Evolutionary conservation across 1,140 invertebrate species (phyloP).

Genomic region (Leptopilina clavipes): DNA sequence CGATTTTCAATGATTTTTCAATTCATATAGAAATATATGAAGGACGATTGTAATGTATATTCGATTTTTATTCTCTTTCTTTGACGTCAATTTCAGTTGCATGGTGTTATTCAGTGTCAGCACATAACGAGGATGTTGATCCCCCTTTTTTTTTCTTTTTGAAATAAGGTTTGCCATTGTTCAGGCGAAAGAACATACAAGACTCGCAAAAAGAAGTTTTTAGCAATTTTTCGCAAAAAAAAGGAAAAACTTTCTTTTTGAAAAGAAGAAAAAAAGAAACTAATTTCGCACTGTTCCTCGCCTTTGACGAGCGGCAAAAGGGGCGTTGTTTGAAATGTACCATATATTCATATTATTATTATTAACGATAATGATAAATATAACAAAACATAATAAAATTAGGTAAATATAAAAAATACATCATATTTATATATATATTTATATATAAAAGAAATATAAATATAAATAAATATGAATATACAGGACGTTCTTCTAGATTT

Average conservation of each 20-base stretch:
- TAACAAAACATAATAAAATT: conserved; percentile 74
- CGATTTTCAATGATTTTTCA: conserved; percentile 54
- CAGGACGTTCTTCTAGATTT: conserved; percentile 46
- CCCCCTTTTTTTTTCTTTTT: conserved; percentile 71
- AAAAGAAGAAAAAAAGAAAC: not conserved
- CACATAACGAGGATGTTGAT: conserved; percentile 71
- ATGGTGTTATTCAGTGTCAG: conserved; percentile 73
- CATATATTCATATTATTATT: conserved; percentile 73
- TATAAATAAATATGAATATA: conserved; percentile 52
- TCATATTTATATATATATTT: conserved; percentile 59
- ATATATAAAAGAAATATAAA: conserved; percentile 47
- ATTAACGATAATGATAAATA: conserved; percentile 59
- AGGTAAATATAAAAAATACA: conserved; percentile 67
- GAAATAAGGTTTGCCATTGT: conserved; percentile 68
- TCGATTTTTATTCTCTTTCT: conserved; percentile 65
- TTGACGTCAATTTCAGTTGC: conserved; percentile 68
- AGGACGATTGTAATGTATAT: no score
- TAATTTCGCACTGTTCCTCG: conserved; percentile 57
- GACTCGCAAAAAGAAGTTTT: no score
- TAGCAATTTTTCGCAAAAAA: no score
- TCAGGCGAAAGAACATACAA: no score
- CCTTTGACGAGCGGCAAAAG: conserved; percentile 62
- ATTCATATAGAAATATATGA: conserved; percentile 53
- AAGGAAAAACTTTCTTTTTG: no score
- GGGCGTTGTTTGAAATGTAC: conserved; percentile 75